Evolutionary conservation across 2,113 vertebrate species (phyloP).

Genomic region (Platichthys stellatus): DNA sequence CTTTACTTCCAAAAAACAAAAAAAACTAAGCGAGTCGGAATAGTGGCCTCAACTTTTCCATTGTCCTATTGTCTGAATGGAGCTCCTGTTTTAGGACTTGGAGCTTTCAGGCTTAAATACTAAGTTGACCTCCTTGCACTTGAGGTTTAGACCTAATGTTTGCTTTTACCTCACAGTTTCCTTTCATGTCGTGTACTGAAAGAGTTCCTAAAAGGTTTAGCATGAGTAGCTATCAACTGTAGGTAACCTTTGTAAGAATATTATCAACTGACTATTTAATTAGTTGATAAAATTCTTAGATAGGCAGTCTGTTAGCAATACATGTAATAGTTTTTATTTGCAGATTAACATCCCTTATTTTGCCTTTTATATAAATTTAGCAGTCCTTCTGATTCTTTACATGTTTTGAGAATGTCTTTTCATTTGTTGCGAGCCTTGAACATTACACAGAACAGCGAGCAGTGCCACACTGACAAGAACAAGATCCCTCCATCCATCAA

Average conservation of each 20-base stretch:
- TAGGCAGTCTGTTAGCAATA: background rate
- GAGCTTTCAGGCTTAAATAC: constrained; percentile 53
- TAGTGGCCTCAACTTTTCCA: constrained; percentile 64
- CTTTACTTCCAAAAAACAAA: constrained; percentile 10
- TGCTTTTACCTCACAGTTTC: constrained; percentile 38
- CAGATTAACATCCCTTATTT: background rate
- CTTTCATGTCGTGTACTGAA: constrained; percentile 38
- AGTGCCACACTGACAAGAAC: constrained; percentile 30
- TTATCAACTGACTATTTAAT: background rate
- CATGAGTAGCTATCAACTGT: constrained; percentile 18
- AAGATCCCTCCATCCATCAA: constrained; percentile 58
- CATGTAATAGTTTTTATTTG: constrained; percentile 10
- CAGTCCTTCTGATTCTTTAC: background rate
- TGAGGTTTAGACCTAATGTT: constrained; percentile 51
- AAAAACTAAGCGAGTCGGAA: constrained; percentile 26
- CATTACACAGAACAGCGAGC: constrained; percentile 32
- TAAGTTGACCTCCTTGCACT: constrained; percentile 58
- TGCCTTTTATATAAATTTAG: background rate
- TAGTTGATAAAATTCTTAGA: background rate
- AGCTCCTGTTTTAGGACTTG: constrained; percentile 57
- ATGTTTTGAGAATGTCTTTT: constrained; percentile 19
- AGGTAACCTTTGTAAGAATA: background rate
- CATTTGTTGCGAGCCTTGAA: constrained; percentile 15
- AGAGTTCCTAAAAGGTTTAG: constrained; percentile 31
- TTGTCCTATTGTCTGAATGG: constrained; percentile 70